Evolutionary conservation across 2,888 invertebrate species (phyloP), one percentile per base, ranked within the genome.

Genomic region (Aphrophora alni): DNA sequence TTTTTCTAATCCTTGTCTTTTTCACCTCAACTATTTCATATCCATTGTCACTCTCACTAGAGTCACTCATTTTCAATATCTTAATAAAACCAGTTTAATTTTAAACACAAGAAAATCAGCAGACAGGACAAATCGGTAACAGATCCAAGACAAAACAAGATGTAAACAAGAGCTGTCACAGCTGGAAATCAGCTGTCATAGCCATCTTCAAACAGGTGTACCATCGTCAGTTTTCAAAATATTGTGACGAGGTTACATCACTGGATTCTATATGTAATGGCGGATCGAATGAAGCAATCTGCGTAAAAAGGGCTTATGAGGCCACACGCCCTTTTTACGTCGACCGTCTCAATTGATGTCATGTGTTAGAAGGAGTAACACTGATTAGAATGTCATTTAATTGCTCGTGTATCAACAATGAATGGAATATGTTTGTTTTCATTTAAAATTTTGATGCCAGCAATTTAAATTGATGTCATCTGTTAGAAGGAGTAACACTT

Each of bases 331-430:
- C 70, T 25, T 77, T 77, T 76, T 76, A 59, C 76, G 76, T 76
- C 10, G 76, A 76, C 76, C 76, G 76, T 59, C 76, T 76, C 76
- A 76, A 68, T n/a, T n/a, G n/a, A n/a, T n/a, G n/a, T n/a, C n/a
- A n/a, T n/a, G n/a, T n/a, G n/a, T n/a, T n/a, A n/a, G n/a, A n/a
- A n/a, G n/a, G n/a, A n/a, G n/a, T n/a, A n/a, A n/a, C n/a, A n/a
- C n/a, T n/a, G n/a, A n/a, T n/a, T n/a, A n/a, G n/a, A n/a, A n/a
- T n/a, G n/a, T n/a, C n/a, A n/a, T n/a, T n/a, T n/a, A n/a, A n/a
- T n/a, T n/a, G n/a, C n/a, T n/a, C n/a, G n/a, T n/a, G n/a, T n/a
- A n/a, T n/a, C n/a, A n/a, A n/a, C n/a, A n/a, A n/a, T n/a, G n/a
- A n/a, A n/a, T n/a, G n/a, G n/a, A n/a, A n/a, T n/a, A n/a, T n/a